Evolutionary conservation across 2,113 vertebrate species (phyloP).

Genomic region (Microtus ochrogaster): DNA sequence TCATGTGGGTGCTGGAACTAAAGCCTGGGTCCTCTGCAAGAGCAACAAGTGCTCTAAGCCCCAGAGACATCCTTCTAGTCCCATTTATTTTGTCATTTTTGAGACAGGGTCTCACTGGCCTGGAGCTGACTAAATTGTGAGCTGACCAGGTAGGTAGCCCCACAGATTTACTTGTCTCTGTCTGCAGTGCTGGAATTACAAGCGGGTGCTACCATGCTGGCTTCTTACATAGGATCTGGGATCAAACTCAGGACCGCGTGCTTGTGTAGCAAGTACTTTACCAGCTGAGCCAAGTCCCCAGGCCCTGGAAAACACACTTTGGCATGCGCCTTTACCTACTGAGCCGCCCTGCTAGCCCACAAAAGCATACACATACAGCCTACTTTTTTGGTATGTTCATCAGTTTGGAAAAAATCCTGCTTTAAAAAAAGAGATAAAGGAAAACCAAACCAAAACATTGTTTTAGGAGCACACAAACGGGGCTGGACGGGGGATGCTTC

Average conservation of each 20-base stretch:
- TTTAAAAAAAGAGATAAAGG: background rate
- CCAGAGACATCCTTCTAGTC: background rate
- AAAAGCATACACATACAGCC: background rate
- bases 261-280: background rate
- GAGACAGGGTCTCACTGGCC: background rate
- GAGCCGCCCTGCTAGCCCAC: no score
- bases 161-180: no score
- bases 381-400: background rate
- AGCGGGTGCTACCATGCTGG: background rate
- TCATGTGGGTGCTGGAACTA: background rate
- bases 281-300: no score
- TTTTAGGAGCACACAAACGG: background rate
- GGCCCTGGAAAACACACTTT: background rate
- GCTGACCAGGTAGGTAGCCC: background rate
- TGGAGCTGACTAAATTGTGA: background rate
- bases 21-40: background rate
- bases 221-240: background rate
- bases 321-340: background rate
- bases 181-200: background rate
- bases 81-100: background rate
- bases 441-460: background rate
- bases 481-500: background rate
- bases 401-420: constrained; percentile 17
- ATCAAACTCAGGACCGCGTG: background rate
- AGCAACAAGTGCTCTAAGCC: background rate